A percentile compares a stretch with the other conserved stretches of the same genome.
Conservation (phyloP, 2,113 vertebrate genomes). For the Coptodon bakossiorum region DNA sequence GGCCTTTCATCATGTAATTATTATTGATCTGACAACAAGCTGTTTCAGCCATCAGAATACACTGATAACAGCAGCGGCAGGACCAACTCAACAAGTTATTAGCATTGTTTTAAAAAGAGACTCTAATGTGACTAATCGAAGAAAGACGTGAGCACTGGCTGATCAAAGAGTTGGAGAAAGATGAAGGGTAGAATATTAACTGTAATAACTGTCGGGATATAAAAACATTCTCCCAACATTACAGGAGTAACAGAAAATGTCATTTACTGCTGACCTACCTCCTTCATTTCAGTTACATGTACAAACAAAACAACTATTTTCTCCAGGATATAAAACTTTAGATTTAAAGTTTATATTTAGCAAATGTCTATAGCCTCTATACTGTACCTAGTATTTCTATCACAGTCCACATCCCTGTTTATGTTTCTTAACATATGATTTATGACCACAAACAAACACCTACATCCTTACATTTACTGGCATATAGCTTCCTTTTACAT, state of each 20-base stretch:
- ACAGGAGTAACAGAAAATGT: background rate
- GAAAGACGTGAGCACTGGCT: background rate
- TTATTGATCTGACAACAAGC: constrained; percentile 67
- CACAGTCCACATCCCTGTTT: background rate
- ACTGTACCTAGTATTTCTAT: background rate
- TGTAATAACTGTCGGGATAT: background rate
- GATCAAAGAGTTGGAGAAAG: background rate
- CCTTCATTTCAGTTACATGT: background rate
- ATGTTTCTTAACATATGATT: background rate
- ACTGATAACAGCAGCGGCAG: constrained; percentile 11
- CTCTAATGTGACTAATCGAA: constrained; percentile 7
- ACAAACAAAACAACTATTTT: background rate
- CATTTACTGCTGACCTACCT: background rate
- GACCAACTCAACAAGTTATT: constrained; percentile 45
- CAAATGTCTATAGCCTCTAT: background rate
- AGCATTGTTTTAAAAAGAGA: constrained; percentile 22
- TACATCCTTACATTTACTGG: background rate
- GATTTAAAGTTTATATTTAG: background rate
- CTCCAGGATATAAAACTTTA: background rate
- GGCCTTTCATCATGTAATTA: constrained; percentile 59
- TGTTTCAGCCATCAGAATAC: constrained; percentile 28
- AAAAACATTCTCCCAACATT: background rate
- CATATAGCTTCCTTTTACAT: background rate
- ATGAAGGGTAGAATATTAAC: background rate
- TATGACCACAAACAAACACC: background rate